Evolutionary conservation across 1,140 invertebrate genomes (phyloP), one percentile per base, ranked within the genome.

Genomic region (Andrena cerasifolii): DNA sequence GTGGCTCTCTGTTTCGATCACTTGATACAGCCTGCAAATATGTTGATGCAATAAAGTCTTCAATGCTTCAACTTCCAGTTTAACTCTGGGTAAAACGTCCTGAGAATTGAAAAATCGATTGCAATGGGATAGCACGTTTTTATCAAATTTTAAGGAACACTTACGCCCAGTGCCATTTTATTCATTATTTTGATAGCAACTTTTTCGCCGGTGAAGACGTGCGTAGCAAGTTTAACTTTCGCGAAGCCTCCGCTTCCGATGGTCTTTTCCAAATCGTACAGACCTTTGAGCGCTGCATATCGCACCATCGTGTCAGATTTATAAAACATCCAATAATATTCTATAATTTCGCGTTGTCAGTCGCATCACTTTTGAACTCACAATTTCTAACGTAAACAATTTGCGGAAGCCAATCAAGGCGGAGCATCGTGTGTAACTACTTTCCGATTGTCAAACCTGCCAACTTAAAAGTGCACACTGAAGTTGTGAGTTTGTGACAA

Each of bases 151-250:
- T 62, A 49, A 79, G 66, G 62, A 33, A 72, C 63, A 91, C 93
- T 93, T 93, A 97, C 96, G 33, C 96, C 96, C 63, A 97, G 88
- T 24, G 93, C 89, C 65, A 92, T 91, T 91, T 98, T 98, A 80
- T 97, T 95, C 94, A 98, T 97, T 43, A 97, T 96, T 93, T 98
- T 98, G 66, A 97, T 94, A n/a, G 97, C 97, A 66, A 97, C 96
- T 89, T 96, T 96, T 87, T 97, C 95, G 49, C 95, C 96, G 51
- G 97, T 97, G 4, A 96, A 90, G 14, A 95, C 82, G 92, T 98
- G 97, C 16, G 94, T 96, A 1, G 95, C 97, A 31, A 96, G 90
- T 87, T 97, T 96, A 7, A 98, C 97, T 93, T 97, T 97, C 0
- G 95, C 96, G 91, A 97, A 97, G 33, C 96, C 96, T 71, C 96